Conservation (phyloP, 2,888 invertebrate species). For the Spodoptera exigua region DNA sequence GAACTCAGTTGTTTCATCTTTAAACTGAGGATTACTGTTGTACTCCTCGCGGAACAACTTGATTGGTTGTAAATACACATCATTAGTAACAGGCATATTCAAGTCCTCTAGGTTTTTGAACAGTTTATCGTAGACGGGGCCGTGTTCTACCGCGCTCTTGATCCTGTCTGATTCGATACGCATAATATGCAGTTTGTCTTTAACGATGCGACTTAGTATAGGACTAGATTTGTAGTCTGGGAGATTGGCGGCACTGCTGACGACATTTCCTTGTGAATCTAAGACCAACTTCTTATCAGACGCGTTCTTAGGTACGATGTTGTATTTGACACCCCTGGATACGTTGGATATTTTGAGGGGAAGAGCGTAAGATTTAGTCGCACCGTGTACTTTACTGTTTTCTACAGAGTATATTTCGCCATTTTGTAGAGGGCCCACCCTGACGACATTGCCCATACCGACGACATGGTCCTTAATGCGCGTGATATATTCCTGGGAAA, state of each 20-base stretch:
- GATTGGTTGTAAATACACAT: constrained; percentile 88
- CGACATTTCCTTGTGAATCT: constrained; percentile 84
- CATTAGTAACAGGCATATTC: constrained; percentile 85
- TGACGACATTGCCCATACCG: constrained; percentile 92
- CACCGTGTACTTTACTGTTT: constrained; percentile 79
- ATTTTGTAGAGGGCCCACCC: constrained; percentile 88
- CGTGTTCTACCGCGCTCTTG: constrained; percentile 90
- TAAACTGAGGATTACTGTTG: constrained; percentile 87
- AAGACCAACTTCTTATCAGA: constrained; percentile 86
- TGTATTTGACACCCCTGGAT: constrained; percentile 84
- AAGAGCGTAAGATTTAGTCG: constrained; percentile 84
- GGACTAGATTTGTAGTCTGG: constrained; percentile 85
- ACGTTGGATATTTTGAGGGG: constrained; percentile 86
- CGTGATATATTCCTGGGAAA: constrained; percentile 83
- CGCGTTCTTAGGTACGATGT: constrained; percentile 85
- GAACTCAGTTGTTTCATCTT: constrained; percentile 88
- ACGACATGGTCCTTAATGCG: constrained; percentile 92
- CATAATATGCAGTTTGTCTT: constrained; percentile 87
- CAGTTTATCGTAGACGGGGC: constrained; percentile 89
- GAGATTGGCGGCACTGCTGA: constrained; percentile 85
- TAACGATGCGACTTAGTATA: constrained; percentile 82
- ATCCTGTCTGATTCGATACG: constrained; percentile 88
- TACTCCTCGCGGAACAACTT: constrained; percentile 88
- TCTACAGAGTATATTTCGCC: constrained; percentile 83
- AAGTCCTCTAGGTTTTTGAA: constrained; percentile 87